phyloP scores from a whole-genome alignment of 2,797 vertebrate genomes.

The Neopelma chrysocephalum region DNA sequence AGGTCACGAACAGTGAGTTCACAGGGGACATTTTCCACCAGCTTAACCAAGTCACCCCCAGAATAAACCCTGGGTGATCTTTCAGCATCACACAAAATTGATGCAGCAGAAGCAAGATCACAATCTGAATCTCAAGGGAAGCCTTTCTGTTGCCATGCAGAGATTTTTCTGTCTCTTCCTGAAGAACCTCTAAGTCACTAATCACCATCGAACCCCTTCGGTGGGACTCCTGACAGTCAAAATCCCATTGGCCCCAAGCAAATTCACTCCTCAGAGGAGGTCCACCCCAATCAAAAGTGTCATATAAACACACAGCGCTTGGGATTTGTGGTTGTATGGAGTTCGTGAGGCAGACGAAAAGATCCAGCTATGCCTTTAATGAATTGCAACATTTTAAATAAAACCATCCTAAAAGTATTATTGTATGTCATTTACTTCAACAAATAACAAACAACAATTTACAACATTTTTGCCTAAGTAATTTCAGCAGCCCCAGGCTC shows the following conservation, averaged over 20 bases:
- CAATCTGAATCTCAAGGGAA: neutral
- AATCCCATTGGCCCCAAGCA: neutral
- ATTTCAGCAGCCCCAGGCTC: neutral
- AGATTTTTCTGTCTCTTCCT: neutral
- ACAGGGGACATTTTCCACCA: neutral
- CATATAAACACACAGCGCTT: neutral
- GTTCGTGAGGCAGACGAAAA: neutral
- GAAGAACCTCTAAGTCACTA: neutral
- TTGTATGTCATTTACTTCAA: neutral
- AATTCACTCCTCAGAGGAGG: neutral
- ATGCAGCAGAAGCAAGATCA: neutral
- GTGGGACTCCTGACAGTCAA: neutral
- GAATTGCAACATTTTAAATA: neutral
- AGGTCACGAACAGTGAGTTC: neutral
- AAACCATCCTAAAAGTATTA: neutral
- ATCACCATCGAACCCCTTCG: fast-evolving
- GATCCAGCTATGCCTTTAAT: neutral
- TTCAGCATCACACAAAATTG: neutral
- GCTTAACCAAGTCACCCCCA: neutral
- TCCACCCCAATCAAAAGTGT: neutral
- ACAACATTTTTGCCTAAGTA: neutral
- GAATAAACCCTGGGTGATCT: neutral
- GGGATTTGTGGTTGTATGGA: neutral
- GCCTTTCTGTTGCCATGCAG: neutral
- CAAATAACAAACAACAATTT: neutral